Evolutionary conservation across 1,140 invertebrate genomes (phyloP), one percentile per base, ranked within the genome.

Genomic region (Procambarus virginalis): DNA sequence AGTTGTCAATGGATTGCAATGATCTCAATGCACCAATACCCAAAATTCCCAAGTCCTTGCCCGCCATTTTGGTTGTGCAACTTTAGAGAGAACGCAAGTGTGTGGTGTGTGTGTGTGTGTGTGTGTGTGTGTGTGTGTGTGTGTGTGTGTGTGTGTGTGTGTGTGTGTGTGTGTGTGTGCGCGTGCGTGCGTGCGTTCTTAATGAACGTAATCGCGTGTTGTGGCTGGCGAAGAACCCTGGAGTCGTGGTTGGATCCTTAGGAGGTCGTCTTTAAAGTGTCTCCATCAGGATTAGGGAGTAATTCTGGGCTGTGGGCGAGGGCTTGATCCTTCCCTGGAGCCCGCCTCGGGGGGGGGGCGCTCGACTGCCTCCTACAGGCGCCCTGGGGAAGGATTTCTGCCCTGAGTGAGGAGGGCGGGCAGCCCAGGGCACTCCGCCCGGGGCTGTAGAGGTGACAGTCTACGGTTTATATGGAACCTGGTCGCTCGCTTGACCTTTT

Each of bases 221-320:
- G 55, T 58, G 6, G 6, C 8, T 8, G 55, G 6, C 8, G 55
- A 58, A 12, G 55, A 9, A 12, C 55, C 55, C 55, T 58, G 55
- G 55, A 58, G 55, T 58, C 12, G 55, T 12, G 6, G 55, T 8
- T 58, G 12, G 48, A 78, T 78, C 77, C 14, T 48, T 12, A 34
- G 77, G 12, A 78, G 77, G 58, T 64, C 58, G 60, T 83, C 80
- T 83, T 60, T 68, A 60, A 82, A 14, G 80, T 46, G 80, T 64
- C 80, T 46, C 60, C 55, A 83, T 83, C 60, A 60, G 80, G 80
- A 64, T 83, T 83, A 68, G 14, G 80, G 60, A 46, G 22, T 68
- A 45, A 60, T 83, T 60, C 45, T 83, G 9, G 55, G 22, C 10
- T 10, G 12, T 9, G 55, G 60, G 22, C 22, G 10, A 55, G 78